These are phyloP conservation scores for Andricus curvator DNA, from an alignment of 2,888 invertebrate genomes.

Conservation along the genomic window DNA sequence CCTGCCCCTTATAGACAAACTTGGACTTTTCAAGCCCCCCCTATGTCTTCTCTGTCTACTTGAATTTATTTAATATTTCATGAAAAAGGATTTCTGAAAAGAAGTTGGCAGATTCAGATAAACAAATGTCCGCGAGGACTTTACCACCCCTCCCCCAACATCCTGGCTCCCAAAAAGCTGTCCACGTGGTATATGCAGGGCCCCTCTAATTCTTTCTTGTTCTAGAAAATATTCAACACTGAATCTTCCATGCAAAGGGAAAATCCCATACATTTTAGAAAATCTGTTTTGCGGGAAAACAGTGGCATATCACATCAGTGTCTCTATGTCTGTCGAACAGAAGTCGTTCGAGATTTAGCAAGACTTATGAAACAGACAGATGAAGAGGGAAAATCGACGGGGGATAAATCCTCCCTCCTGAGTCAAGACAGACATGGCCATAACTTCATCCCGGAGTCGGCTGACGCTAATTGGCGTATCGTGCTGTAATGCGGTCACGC, in stretches of 20 bases:
- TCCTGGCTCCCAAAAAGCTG: too few species aligned
- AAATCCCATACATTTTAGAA: constrained; percentile 1
- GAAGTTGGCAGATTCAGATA: too few species aligned
- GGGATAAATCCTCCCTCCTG: constrained; percentile 11
- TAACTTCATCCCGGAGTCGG: constrained; percentile 64
- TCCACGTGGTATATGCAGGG: too few species aligned
- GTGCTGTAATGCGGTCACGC: constrained; percentile 63
- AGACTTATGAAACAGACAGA: constrained; percentile 5
- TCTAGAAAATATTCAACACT: too few species aligned
- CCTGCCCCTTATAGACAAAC: too few species aligned
- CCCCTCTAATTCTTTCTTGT: too few species aligned
- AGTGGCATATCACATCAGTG: constrained; percentile 8
- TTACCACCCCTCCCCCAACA: too few species aligned
- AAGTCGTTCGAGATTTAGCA: not conserved
- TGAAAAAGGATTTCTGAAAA: too few species aligned
- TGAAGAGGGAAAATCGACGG: not conserved
- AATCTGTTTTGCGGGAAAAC: constrained; percentile 1
- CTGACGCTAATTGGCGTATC: constrained; percentile 71
- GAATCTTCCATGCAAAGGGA: not conserved
- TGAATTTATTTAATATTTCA: too few species aligned
- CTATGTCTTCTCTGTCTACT: too few species aligned
- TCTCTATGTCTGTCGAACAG: not conserved
- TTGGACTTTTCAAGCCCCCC: too few species aligned
- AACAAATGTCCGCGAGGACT: too few species aligned
- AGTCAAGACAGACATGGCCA: constrained; percentile 52